Conservation (phyloP, 2,113 vertebrate species). For the Menura novaehollandiae region DNA sequence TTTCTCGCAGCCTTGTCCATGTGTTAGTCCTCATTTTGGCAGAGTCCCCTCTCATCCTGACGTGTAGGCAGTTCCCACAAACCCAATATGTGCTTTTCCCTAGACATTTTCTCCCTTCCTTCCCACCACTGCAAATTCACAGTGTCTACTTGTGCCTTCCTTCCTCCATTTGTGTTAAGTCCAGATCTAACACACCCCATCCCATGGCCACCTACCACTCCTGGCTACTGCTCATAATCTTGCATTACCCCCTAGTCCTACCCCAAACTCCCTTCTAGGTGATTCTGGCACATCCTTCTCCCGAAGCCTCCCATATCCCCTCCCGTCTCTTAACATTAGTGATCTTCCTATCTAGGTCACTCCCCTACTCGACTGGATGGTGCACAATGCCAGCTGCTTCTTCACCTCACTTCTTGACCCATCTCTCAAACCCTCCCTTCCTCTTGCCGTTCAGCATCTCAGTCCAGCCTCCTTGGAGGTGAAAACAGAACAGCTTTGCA, state of each 20-base stretch:
- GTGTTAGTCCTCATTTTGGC: neutral
- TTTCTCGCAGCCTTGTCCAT: neutral
- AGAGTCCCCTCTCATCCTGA: neutral
- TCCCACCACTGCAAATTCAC: neutral
- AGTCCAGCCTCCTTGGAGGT: neutral
- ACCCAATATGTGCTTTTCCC: rapidly evolving
- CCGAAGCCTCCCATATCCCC: neutral
- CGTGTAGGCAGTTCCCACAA: neutral
- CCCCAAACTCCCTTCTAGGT: neutral
- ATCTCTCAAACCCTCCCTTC: neutral
- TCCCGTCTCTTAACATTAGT: neutral
- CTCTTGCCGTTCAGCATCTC: neutral
- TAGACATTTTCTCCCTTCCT: neutral
- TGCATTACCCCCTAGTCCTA: neutral
- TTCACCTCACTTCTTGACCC: neutral
- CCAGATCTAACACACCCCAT: neutral
- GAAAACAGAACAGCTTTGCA: neutral
- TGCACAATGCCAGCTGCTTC: neutral
- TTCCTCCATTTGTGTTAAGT: neutral
- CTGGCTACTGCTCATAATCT: neutral
- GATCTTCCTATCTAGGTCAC: neutral
- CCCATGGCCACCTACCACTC: rapidly evolving
- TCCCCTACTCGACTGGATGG: neutral
- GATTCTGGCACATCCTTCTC: neutral
- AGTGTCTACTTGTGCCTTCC: neutral